A percentile compares a stretch with the other conserved stretches of the same genome.
These are phyloP conservation scores for Portunus trituberculatus DNA, from an alignment of 1,140 invertebrate genomes.

Conservation along the genomic window DNA sequence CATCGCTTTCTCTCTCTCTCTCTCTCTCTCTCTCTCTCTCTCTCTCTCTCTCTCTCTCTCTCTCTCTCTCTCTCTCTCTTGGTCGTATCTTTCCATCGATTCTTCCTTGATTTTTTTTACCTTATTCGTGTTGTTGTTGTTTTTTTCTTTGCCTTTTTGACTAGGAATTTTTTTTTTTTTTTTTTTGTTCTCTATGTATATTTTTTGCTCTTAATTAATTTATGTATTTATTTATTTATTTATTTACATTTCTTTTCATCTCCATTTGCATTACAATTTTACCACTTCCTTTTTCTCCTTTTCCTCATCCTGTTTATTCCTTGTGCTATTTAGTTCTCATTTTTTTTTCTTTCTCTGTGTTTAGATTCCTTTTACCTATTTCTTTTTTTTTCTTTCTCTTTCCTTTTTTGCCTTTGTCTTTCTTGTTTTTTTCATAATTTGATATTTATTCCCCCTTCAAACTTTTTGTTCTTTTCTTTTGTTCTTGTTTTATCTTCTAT, in stretches of 20 bases:
- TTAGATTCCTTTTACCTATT: background rate
- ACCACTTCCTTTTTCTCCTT: background rate
- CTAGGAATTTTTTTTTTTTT: background rate
- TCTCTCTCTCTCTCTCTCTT: constrained; percentile 45
- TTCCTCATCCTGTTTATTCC: background rate
- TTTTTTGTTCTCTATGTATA: background rate
- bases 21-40: constrained; percentile 38
- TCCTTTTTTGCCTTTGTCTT: background rate
- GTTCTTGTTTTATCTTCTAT: background rate
- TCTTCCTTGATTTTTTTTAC: background rate
- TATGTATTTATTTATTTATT: no score
- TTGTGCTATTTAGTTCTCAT: background rate
- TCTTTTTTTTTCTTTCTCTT: no score
- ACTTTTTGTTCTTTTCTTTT: background rate
- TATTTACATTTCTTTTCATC: background rate
- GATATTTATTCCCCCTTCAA: background rate
- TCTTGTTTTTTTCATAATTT: no score
- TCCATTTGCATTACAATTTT: background rate
- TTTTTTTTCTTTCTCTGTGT: background rate
- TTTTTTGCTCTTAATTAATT: no score
- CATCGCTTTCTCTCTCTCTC: background rate
- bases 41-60: constrained; percentile 45
- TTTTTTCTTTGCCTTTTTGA: no score
- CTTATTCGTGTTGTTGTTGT: background rate
- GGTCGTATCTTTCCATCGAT: constrained; percentile 7